A percentile compares a stretch with the other conserved stretches of the same genome.
Conservation (phyloP, 2,797 vertebrate species). For the Enteromius mattozi region DNA sequence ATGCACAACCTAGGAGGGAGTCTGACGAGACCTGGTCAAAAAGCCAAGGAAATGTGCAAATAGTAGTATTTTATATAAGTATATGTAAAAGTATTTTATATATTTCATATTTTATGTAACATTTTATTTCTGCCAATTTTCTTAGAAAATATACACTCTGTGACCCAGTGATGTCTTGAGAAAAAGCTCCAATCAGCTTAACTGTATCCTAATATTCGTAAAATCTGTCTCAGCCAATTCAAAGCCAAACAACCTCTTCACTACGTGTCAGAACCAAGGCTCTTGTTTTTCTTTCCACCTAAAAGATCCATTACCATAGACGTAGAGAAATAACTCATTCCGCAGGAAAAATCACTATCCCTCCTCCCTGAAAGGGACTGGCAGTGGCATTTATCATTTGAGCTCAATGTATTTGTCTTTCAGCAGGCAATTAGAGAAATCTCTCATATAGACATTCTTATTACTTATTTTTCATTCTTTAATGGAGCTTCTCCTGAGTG, state of each 20-base stretch:
- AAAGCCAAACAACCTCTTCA: background rate
- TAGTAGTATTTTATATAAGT: background rate
- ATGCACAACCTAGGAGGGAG: constrained; percentile 23
- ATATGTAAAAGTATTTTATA: background rate
- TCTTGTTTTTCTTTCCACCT: background rate
- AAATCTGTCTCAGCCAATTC: constrained; percentile 14
- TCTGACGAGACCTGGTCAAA: background rate
- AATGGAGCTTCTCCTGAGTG: constrained; percentile 9
- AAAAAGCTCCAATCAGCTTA: background rate
- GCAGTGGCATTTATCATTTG: constrained; percentile 22
- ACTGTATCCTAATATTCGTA: background rate
- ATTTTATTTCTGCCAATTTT: background rate
- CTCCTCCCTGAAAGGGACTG: background rate
- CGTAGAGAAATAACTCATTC: constrained; percentile 18
- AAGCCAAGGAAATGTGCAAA: constrained; percentile 4
- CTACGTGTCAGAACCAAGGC: background rate
- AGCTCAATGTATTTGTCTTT: constrained; percentile 31
- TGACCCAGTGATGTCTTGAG: background rate
- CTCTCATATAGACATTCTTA: constrained; percentile 23
- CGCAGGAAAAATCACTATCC: constrained; percentile 6
- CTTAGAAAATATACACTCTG: background rate
- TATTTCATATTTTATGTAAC: background rate
- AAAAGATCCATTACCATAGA: constrained; percentile 12
- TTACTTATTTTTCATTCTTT: constrained; percentile 26
- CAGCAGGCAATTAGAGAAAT: constrained; percentile 39